These are phyloP conservation scores for Pseudopodoces humilis DNA, from an alignment of 2,113 vertebrate genomes.

Conservation along the genomic window DNA sequence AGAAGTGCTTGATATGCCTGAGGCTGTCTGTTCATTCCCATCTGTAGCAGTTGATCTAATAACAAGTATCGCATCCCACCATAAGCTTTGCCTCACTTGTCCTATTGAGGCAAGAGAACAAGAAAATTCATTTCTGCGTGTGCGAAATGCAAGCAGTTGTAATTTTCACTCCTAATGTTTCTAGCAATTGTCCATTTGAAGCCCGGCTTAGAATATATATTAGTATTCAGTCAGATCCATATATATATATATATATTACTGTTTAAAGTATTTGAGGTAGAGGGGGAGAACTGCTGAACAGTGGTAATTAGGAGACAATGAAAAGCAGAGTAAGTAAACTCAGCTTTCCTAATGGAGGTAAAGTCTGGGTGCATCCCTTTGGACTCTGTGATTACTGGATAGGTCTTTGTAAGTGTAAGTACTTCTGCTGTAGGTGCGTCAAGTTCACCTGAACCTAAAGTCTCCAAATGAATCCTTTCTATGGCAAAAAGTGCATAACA, in stretches of 20 bases:
- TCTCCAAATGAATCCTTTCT: neutral
- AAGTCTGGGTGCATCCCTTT: neutral
- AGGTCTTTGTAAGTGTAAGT: neutral
- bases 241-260: neutral
- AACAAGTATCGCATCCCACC: neutral
- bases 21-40: neutral
- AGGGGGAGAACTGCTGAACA: neutral
- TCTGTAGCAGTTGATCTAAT: neutral
- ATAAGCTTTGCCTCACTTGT: neutral
- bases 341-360: neutral
- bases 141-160: neutral
- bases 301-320: neutral
- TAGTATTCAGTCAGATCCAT: neutral
- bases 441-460: neutral
- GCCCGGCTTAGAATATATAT: neutral
- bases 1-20: neutral
- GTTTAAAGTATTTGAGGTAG: neutral
- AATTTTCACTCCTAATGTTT: neutral
- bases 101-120: neutral
- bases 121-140: neutral
- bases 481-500: fast-evolving
- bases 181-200: neutral
- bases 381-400: neutral
- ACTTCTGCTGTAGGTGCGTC: neutral
- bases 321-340: neutral